Percentiles rank a stretch among this genome's conserved stretches.
Evolutionary conservation across 2,113 vertebrate species (phyloP).

Genomic region (Zosterops japonicus): DNA sequence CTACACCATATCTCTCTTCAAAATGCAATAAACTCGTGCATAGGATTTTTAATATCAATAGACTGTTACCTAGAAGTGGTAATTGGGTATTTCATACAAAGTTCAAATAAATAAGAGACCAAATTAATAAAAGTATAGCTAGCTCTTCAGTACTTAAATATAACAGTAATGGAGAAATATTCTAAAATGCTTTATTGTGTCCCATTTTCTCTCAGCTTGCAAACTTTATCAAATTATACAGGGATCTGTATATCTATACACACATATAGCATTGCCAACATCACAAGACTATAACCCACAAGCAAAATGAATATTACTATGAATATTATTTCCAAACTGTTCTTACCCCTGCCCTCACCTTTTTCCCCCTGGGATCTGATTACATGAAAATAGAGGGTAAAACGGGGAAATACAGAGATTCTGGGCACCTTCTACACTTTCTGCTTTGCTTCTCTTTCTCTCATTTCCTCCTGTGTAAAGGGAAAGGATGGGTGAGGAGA

Average conservation of each 20-base stretch:
- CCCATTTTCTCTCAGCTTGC: background rate
- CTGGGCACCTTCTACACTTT: background rate
- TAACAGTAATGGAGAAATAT: background rate
- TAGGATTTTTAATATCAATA: background rate
- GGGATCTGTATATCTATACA: rapidly evolving
- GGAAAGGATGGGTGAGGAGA: background rate
- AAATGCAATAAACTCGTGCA: background rate
- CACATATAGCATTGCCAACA: background rate
- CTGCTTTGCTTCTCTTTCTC: background rate
- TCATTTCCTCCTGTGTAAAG: background rate
- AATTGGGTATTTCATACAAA: background rate
- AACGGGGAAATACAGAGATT: background rate
- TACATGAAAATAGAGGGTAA: background rate
- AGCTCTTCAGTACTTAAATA: background rate
- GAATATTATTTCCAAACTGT: background rate
- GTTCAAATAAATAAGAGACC: background rate
- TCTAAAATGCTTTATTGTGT: background rate
- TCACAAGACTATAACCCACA: background rate
- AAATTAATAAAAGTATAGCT: background rate
- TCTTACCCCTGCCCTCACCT: background rate
- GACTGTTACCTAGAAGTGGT: background rate
- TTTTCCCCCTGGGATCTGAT: background rate
- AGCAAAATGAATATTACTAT: background rate
- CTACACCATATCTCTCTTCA: background rate
- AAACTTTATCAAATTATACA: background rate